These are phyloP conservation scores for Ceramica pisi DNA, from an alignment of 2,888 invertebrate genomes.

Conservation along the genomic window DNA sequence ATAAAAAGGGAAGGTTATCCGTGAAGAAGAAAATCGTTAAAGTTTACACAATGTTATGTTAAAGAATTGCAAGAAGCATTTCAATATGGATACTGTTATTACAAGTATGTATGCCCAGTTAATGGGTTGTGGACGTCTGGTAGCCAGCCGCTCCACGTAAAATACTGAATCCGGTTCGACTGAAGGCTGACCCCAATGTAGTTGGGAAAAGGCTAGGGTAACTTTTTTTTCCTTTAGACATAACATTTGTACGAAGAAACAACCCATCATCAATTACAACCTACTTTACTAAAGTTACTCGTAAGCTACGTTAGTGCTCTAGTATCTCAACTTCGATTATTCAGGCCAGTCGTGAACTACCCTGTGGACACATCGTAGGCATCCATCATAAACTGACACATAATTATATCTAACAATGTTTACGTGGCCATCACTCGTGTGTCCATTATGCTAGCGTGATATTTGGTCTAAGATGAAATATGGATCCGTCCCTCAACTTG, in stretches of 20 bases:
- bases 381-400: constrained; percentile 58
- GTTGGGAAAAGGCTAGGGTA: no score
- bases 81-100: not conserved
- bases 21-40: not conserved
- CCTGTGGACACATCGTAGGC: constrained; percentile 28
- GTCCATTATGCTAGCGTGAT: constrained; percentile 7
- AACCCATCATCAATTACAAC: not conserved
- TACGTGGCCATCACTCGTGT: constrained; percentile 30
- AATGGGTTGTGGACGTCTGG: no score
- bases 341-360: constrained; percentile 23
- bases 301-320: not conserved
- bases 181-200: no score
- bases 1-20: constrained; percentile 17
- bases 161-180: no score
- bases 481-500: not conserved
- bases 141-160: no score
- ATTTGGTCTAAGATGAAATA: constrained; percentile 22
- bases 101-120: no score
- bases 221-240: no score
- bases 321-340: constrained; percentile 18
- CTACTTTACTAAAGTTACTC: not conserved
- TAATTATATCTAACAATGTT: constrained; percentile 46
- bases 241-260: no score
- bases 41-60: not conserved
- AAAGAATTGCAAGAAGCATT: not conserved